A percentile compares a stretch with the other conserved stretches of the same genome.
phyloP scores from a whole-genome alignment of 2,888 invertebrate species.

The Smittia sp. region DNA sequence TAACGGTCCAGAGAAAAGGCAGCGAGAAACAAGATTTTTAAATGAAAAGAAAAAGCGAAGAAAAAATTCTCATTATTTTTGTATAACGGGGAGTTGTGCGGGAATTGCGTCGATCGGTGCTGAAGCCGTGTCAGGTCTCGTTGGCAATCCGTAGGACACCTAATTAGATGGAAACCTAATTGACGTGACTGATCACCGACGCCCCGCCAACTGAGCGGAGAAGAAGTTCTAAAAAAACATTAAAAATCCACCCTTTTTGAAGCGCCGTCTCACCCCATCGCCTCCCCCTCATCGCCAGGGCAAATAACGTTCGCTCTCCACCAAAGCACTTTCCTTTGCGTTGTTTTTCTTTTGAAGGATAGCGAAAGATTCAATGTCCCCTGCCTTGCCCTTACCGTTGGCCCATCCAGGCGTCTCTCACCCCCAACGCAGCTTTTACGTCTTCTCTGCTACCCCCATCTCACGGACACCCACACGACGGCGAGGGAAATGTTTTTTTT shows the following conservation, averaged over 20 bases:
- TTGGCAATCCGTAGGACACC: too few species aligned
- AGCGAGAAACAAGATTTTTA: constrained; percentile 3
- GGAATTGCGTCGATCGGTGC: not conserved
- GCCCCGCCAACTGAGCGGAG: not conserved
- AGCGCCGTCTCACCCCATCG: not conserved
- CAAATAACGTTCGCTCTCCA: not conserved
- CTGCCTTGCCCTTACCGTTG: not conserved
- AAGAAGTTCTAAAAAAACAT: not conserved
- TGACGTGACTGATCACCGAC: not conserved
- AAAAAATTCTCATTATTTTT: constrained; percentile 23
- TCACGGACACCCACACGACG: not conserved
- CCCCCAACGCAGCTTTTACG: not conserved
- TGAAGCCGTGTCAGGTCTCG: not conserved
- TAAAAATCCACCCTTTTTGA: constrained; percentile 19
- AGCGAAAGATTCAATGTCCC: not conserved
- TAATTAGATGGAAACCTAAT: not conserved
- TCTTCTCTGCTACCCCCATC: not conserved
- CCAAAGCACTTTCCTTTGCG: not conserved
- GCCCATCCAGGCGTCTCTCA: constrained; percentile 6
- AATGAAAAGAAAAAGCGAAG: not conserved
- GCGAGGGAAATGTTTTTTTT: constrained; percentile 21
- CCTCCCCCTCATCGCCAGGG: not conserved
- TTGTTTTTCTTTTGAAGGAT: constrained; percentile 11
- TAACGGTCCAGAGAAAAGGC: not conserved
- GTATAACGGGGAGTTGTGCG: not conserved